Base-by-base conservation (phyloP, 2,888 invertebrate genomes). In the Eupithecia subumbrata region DNA sequence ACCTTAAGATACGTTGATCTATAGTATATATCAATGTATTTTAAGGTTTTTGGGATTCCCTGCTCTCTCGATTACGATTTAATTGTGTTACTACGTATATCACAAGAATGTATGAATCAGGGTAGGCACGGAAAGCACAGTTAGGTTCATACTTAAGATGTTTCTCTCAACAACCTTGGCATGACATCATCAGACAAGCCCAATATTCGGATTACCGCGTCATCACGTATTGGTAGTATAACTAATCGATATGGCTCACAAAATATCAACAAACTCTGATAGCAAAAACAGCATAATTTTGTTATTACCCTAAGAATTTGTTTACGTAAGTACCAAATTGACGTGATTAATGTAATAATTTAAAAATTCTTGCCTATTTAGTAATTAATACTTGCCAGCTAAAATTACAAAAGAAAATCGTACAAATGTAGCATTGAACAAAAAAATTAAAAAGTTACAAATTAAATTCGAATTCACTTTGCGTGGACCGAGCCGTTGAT, bases 151-250 rank as follows among this genome's bases (percentile, higher is more conserved):
- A 72, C 66, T 56, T 22, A 63, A 76, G 74, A 77, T 76, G 74
- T 71, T 78, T 78, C 69, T 79, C 71, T 64, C 66, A 63, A 70
- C 30, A 80, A 76, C 82, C 83, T 82, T 81, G 82, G 79, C 77
- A 86, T 88, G 88, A 88, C 85, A 86, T 88, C 88, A 88, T 69
- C 82, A 75, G 71, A 68, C 77, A 78, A 78, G 75, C 78, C 80
- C 77, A 78, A 80, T 76, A 79, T 82, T 80, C 77, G 77, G 72
- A 75, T 63, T 71, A 73, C 79, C 76, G 80, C 85, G 87, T 88
- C 87, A 87, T 83, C 83, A 78, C 68, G 73, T 77, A 74, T 69
- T 69, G 72, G 76, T 70, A 77, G 79, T 22, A 71, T 34, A 67
- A 34, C 63, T 25, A 66, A 72, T 69, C 74, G 52, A 22, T 52